Conservation (phyloP, 2,113 vertebrate genomes). For the Numenius arquata region DNA sequence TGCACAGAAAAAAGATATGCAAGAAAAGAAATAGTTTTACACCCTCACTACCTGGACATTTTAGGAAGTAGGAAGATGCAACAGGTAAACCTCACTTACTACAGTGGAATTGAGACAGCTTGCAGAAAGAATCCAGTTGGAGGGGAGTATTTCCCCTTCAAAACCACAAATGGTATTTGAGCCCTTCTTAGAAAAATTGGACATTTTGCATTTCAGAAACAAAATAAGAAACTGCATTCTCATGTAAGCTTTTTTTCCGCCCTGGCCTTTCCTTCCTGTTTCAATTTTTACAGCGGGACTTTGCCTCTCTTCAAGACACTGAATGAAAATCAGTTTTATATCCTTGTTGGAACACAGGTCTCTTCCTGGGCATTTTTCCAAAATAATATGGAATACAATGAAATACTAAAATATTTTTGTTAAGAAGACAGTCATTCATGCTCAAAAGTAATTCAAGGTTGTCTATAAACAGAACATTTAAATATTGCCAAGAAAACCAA, state of each 20-base stretch:
- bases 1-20: background rate
- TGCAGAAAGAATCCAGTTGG: background rate
- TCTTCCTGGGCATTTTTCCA: background rate
- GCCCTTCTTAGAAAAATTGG: background rate
- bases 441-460: background rate
- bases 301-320: background rate
- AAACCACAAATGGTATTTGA: background rate
- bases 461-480: background rate
- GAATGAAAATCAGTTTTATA: background rate
- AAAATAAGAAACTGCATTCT: background rate
- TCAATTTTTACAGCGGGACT: background rate
- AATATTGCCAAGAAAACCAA: background rate
- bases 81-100: background rate
- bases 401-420: background rate
- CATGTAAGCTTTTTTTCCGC: rapidly evolving
- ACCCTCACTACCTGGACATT: background rate
- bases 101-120: background rate
- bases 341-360: background rate
- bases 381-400: background rate
- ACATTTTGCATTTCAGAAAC: background rate
- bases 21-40: background rate
- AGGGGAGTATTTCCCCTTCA: background rate
- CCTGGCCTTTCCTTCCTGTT: background rate
- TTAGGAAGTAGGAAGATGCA: background rate
- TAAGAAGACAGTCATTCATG: background rate